phyloP scores from a whole-genome alignment of 2,888 invertebrate species.

The Nephrotoma guestfalica region DNA sequence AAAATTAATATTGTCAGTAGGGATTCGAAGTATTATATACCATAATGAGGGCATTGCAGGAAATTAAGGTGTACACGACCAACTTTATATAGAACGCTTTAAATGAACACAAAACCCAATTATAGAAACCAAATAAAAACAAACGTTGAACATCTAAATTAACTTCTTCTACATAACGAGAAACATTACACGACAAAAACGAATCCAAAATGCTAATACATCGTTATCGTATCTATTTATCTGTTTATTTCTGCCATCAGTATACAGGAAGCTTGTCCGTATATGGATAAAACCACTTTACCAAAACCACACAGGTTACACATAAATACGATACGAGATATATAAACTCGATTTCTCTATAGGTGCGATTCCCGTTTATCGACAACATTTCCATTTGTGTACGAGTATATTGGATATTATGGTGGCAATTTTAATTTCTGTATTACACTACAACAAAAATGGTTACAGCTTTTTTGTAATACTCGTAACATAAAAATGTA shows the following conservation, averaged over 20 bases:
- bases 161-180: background rate
- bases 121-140: background rate
- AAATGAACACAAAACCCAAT: background rate
- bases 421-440: background rate
- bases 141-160: background rate
- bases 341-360: background rate
- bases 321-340: too few relatives aligned
- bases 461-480: background rate
- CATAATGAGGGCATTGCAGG: too few relatives aligned
- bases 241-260: background rate
- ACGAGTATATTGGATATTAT: background rate
- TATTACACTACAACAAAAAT: background rate
- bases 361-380: background rate
- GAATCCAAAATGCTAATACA: background rate
- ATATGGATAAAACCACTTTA: background rate
- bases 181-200: background rate
- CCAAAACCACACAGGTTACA: background rate
- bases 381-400: background rate
- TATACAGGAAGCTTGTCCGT: background rate
- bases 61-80: too few relatives aligned
- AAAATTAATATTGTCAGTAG: too few relatives aligned
- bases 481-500: background rate
- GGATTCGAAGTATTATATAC: too few relatives aligned
- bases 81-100: background rate
- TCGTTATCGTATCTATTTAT: background rate